These are phyloP conservation scores for Caenorhabditis sp. DNA, from an alignment of 2,888 invertebrate genomes.

Conservation along the genomic window DNA sequence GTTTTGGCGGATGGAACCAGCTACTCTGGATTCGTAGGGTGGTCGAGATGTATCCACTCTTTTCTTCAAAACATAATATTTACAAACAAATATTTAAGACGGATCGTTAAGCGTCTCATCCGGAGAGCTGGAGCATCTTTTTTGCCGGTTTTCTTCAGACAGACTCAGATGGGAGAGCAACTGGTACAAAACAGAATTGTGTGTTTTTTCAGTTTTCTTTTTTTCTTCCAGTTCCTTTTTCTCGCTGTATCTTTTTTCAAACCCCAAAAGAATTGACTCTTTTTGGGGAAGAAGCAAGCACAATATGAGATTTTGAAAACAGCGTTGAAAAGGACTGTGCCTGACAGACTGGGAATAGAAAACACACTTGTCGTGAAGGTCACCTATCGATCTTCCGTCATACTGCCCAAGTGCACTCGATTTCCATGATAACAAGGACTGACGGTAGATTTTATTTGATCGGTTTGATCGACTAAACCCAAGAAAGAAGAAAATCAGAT, in stretches of 20 bases:
- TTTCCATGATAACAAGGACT: conserved; percentile 23
- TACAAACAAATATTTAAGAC: conserved; percentile 38
- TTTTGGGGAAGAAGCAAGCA: conserved; percentile 13
- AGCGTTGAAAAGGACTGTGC: neutral
- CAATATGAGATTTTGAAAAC: neutral
- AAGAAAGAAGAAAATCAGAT: conserved; percentile 11
- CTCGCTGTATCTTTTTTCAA: conserved; percentile 32
- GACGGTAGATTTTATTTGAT: neutral
- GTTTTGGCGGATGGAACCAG: neutral
- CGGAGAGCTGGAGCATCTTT: conserved; percentile 7
- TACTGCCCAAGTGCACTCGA: conserved; percentile 19
- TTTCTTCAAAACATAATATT: conserved; percentile 22
- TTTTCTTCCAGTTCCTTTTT: conserved; percentile 20
- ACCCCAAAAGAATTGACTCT: conserved; percentile 51
- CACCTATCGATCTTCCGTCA: conserved; percentile 23
- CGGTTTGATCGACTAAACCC: neutral
- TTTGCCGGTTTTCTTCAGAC: conserved; percentile 4
- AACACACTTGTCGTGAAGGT: conserved; percentile 54
- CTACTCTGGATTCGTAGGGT: conserved; percentile 6
- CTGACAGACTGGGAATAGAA: conserved; percentile 10
- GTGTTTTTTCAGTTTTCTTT: conserved; percentile 37
- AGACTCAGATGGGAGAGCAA: neutral
- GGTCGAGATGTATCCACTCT: conserved; percentile 12
- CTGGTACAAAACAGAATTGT: conserved; percentile 35
- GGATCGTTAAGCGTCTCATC: conserved; percentile 10